Evolutionary conservation across 2,113 vertebrate genomes (phyloP).

Genomic region (Poicephalus gulielmi): DNA sequence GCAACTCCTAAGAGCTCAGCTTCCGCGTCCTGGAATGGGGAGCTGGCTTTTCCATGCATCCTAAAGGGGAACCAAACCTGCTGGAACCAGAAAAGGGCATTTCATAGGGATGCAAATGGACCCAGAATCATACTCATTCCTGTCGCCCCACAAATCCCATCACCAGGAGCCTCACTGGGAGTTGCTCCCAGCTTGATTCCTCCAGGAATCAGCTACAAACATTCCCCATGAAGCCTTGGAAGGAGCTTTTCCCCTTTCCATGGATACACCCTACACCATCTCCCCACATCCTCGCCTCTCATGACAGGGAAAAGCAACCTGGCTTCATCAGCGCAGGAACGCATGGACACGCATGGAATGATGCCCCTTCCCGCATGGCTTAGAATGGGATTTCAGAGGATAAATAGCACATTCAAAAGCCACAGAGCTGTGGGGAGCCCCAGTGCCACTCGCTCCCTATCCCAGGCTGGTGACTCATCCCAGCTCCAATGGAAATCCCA

Average conservation of each 20-base stretch:
- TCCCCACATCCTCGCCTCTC: not conserved
- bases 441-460: not conserved
- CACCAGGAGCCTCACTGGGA: not conserved
- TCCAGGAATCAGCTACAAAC: not conserved
- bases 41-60: not conserved
- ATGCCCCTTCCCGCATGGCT: rapidly evolving
- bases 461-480: constrained; percentile 28
- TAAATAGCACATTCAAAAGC: rapidly evolving
- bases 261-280: rapidly evolving
- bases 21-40: not conserved
- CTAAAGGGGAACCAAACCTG: not conserved
- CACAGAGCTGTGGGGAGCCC: not conserved
- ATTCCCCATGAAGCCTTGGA: rapidly evolving
- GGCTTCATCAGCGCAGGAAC: not conserved
- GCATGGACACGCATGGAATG: rapidly evolving
- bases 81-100: not conserved
- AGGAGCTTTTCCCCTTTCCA: not conserved
- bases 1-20: not conserved
- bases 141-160: not conserved
- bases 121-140: not conserved
- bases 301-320: rapidly evolving
- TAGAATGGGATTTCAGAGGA: not conserved
- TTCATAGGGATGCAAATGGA: rapidly evolving
- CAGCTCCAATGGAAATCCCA: constrained; percentile 36
- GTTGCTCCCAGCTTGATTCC: not conserved